Percentiles rank a stretch among this genome's conserved stretches.
Evolutionary conservation across 2,797 vertebrate species (phyloP).

Genomic region (Eidolon dupreanum): DNA sequence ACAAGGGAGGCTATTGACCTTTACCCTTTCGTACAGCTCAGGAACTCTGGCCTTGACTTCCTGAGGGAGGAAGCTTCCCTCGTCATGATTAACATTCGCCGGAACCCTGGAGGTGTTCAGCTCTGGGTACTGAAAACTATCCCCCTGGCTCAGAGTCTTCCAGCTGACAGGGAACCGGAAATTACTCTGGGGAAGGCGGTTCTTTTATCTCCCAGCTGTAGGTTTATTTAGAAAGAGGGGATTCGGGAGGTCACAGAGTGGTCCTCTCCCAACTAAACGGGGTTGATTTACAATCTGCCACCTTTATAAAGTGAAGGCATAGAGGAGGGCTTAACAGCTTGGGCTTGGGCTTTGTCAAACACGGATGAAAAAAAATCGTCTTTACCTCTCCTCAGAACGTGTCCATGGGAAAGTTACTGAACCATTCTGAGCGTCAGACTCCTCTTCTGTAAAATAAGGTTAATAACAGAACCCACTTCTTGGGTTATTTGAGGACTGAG

Average conservation of each 20-base stretch:
- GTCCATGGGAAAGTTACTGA: not conserved
- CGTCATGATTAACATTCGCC: conserved; percentile 9
- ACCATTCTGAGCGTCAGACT: not conserved
- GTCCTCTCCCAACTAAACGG: not conserved
- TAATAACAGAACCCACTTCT: not conserved
- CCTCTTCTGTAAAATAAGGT: not conserved
- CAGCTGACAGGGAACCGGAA: conserved; percentile 11
- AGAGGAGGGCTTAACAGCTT: not conserved
- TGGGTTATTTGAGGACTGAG: not conserved
- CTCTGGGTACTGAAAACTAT: not conserved
- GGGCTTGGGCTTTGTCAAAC: conserved; percentile 31
- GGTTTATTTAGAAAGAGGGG: conserved; percentile 44
- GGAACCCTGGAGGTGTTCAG: conserved; percentile 17
- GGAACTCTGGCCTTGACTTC: conserved; percentile 54
- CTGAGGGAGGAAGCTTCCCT: not conserved
- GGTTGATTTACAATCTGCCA: conserved; percentile 35
- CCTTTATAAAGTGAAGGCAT: conserved; percentile 29
- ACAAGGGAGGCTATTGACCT: not conserved
- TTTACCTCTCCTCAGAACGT: not conserved
- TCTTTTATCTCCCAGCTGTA: conserved; percentile 26
- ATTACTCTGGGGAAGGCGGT: not conserved
- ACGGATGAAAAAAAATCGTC: conserved; percentile 8
- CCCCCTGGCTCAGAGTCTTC: conserved; percentile 28
- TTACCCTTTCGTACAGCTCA: not conserved
- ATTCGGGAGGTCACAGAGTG: not conserved